phyloP scores from a whole-genome alignment of 2,888 invertebrate species.

The Ptilodon capucinus region DNA sequence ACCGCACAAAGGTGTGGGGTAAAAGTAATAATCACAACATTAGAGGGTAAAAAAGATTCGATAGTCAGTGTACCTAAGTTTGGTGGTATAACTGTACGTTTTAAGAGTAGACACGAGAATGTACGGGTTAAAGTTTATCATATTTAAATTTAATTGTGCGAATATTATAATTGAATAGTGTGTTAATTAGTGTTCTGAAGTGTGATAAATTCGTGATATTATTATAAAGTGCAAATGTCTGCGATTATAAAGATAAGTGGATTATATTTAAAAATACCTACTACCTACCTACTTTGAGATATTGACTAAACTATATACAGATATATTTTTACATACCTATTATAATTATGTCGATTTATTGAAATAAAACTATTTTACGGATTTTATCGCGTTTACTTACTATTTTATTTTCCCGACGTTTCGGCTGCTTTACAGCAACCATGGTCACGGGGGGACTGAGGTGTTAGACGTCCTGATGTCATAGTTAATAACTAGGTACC shows the following conservation, averaged over 20 bases:
- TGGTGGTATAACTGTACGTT: slow-evolving; percentile 47
- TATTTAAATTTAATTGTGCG: background rate
- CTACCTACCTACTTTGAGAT: no score
- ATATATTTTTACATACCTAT: no score
- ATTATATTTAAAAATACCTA: background rate
- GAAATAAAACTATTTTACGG: no score
- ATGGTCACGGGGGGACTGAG: no score
- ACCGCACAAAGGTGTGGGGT: slow-evolving; percentile 59
- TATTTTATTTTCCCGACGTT: no score
- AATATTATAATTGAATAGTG: background rate
- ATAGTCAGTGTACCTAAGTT: slow-evolving; percentile 58
- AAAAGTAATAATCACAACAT: slow-evolving; percentile 71
- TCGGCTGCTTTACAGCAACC: no score
- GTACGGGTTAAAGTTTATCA: background rate
- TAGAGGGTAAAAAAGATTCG: slow-evolving; percentile 47
- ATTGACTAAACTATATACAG: no score
- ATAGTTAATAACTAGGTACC: no score
- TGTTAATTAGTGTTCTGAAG: background rate
- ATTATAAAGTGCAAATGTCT: background rate
- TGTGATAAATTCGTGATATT: background rate
- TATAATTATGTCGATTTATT: no score
- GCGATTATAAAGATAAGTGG: background rate
- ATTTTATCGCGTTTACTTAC: no score
- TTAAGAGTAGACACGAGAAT: slow-evolving; percentile 12
- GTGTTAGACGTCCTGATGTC: no score